phyloP scores from a whole-genome alignment of 2,113 vertebrate species.

The Holacanthus passer region DNA sequence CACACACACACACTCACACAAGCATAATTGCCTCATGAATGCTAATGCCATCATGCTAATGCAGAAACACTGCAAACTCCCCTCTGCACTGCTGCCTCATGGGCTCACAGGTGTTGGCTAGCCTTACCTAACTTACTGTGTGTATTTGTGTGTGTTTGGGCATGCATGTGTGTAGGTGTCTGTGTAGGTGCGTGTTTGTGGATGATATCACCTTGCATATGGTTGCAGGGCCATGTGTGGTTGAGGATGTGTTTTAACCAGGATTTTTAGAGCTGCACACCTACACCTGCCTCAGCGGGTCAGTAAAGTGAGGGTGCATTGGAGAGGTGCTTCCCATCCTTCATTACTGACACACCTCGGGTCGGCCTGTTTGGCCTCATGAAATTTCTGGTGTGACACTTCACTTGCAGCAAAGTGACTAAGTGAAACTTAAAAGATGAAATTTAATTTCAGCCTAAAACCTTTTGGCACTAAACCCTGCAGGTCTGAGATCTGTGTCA shows the following conservation, averaged over 20 bases:
- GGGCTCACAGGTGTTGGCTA: conserved; percentile 55
- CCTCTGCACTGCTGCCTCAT: conserved; percentile 29
- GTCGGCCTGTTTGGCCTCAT: neutral
- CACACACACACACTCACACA: neutral
- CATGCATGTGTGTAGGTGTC: conserved; percentile 51
- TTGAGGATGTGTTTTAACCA: conserved; percentile 53
- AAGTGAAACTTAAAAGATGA: neutral
- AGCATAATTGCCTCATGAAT: conserved; percentile 71
- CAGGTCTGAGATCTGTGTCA: too few relatives aligned
- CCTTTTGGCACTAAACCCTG: neutral
- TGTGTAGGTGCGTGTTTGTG: conserved; percentile 68
- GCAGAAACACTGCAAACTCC: conserved; percentile 64
- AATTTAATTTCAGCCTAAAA: neutral
- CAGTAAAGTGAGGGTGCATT: conserved; percentile 25
- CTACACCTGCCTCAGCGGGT: conserved; percentile 59
- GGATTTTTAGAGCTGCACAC: conserved; percentile 55
- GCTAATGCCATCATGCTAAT: conserved; percentile 68
- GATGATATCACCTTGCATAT: conserved; percentile 70
- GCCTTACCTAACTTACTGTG: conserved; percentile 55
- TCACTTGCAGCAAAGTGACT: conserved; percentile 32
- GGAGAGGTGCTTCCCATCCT: conserved; percentile 42
- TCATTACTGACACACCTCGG: conserved; percentile 21
- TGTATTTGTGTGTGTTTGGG: conserved; percentile 30
- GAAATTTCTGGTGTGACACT: neutral
- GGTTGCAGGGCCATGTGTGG: conserved; percentile 57